Percentiles rank a stretch among this genome's conserved stretches.
Evolutionary conservation across 2,888 invertebrate species (phyloP).

Genomic region (Brassicogethes aeneus): DNA sequence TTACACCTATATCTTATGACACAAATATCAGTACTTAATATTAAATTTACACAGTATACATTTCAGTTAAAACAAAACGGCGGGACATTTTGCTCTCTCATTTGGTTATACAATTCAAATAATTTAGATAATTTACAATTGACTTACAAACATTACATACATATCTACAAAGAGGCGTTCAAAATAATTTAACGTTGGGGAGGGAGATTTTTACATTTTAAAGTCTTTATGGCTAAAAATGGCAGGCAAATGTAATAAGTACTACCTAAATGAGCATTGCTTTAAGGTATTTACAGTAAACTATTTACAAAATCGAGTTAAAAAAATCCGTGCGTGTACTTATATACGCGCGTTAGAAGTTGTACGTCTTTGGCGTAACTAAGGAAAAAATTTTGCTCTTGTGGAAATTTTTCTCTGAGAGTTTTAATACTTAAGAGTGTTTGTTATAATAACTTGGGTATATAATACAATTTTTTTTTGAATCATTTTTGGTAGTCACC

Average conservation of each 20-base stretch:
- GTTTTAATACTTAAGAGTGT: too few relatives aligned
- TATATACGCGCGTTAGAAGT: too few relatives aligned
- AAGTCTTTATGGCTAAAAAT: slow-evolving; percentile 30
- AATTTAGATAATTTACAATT: slow-evolving; percentile 16
- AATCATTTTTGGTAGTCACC: too few relatives aligned
- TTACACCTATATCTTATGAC: slow-evolving; percentile 15
- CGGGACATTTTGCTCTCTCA: slow-evolving; percentile 6
- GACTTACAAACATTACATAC: slow-evolving; percentile 13
- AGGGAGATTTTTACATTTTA: background rate
- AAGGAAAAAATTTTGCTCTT: too few relatives aligned
- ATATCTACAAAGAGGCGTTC: slow-evolving; percentile 20
- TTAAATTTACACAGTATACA: slow-evolving; percentile 9
- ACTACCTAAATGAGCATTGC: slow-evolving; percentile 32
- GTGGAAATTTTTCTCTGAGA: too few relatives aligned
- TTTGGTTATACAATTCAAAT: slow-evolving; percentile 24
- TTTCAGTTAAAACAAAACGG: slow-evolving; percentile 6
- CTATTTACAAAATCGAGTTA: slow-evolving; percentile 17
- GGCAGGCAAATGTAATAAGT: slow-evolving; percentile 26
- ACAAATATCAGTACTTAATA: slow-evolving; percentile 14
- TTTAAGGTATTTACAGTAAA: slow-evolving; percentile 11
- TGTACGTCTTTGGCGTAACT: too few relatives aligned
- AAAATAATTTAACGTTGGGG: slow-evolving; percentile 13
- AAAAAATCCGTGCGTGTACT: too few relatives aligned
- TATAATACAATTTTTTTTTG: too few relatives aligned
- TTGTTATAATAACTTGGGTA: too few relatives aligned